Conservation (phyloP, 2,797 vertebrate genomes). For the Chelon labrosus region DNA sequence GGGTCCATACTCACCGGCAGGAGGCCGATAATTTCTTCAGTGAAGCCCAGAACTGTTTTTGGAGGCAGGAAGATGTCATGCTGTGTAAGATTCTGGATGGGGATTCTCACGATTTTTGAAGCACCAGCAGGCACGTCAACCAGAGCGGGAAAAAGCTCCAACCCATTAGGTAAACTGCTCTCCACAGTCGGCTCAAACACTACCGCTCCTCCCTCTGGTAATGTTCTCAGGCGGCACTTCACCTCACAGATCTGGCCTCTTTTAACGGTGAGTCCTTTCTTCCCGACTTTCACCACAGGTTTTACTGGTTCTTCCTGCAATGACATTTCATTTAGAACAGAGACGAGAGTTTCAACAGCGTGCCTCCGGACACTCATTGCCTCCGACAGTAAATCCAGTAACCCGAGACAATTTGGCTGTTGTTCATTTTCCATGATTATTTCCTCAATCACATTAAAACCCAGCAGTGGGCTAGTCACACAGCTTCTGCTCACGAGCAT, state of each 20-base stretch:
- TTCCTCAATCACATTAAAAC: slow-evolving; percentile 4
- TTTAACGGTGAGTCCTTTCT: slow-evolving; percentile 3
- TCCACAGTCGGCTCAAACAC: not conserved
- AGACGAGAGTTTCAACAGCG: not conserved
- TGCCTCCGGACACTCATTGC: too few relatives aligned
- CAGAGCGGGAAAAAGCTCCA: slow-evolving; percentile 25
- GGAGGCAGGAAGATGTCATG: slow-evolving; percentile 12
- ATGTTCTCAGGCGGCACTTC: not conserved
- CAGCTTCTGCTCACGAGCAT: slow-evolving; percentile 9
- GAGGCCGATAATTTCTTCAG: not conserved
- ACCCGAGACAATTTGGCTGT: not conserved
- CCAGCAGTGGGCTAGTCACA: slow-evolving; percentile 6
- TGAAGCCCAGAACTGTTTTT: not conserved
- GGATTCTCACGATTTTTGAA: slow-evolving; percentile 7
- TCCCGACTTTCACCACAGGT: slow-evolving; percentile 8
- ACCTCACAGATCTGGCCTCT: slow-evolving; percentile 12
- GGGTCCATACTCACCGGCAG: not conserved
- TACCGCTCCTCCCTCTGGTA: slow-evolving; percentile 4
- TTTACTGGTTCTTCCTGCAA: not conserved
- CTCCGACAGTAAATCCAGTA: slow-evolving; percentile 3
- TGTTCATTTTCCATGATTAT: slow-evolving; percentile 1
- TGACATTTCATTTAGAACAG: not conserved
- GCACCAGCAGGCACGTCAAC: not conserved
- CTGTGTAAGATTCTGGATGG: slow-evolving; percentile 15
- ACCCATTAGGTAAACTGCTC: not conserved